These are phyloP conservation scores for Novumbra hubbsi DNA, from an alignment of 2,797 vertebrate species.

Conservation along the genomic window DNA sequence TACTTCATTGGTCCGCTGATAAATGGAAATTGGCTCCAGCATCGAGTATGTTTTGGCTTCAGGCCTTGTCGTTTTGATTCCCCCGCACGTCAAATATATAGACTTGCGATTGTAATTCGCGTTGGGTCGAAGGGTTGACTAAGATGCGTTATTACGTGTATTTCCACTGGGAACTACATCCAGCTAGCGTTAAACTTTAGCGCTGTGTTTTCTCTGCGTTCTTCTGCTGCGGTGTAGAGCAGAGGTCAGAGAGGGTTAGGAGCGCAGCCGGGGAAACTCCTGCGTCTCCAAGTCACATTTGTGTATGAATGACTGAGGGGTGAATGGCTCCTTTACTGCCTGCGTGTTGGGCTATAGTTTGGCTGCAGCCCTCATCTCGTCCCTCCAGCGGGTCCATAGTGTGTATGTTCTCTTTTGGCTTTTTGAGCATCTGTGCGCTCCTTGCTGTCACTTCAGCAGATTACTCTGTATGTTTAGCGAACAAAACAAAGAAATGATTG, in stretches of 20 bases:
- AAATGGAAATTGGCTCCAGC: too few relatives aligned
- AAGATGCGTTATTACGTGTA: background rate
- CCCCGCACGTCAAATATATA: too few relatives aligned
- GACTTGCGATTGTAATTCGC: too few relatives aligned
- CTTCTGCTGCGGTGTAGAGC: constrained; percentile 2
- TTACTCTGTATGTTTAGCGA: background rate
- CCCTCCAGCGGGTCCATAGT: background rate
- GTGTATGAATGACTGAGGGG: constrained; percentile 71
- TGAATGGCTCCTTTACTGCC: constrained; percentile 65
- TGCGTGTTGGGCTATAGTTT: constrained; percentile 21
- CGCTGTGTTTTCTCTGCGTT: background rate
- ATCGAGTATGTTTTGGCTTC: too few relatives aligned
- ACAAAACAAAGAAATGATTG: background rate
- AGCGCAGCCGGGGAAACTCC: constrained; percentile 53
- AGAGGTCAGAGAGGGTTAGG: constrained; percentile 54
- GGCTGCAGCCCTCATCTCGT: constrained; percentile 12
- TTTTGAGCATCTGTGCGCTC: constrained; percentile 18
- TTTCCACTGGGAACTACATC: background rate
- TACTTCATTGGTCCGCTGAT: too few relatives aligned
- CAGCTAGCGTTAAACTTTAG: background rate
- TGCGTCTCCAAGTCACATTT: constrained; percentile 63
- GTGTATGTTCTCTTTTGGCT: constrained; percentile 1
- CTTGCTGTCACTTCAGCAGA: background rate
- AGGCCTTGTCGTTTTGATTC: too few relatives aligned
- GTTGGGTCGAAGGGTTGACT: background rate